Conservation (phyloP, 1,140 invertebrate species). For the Ruditapes philippinarum region DNA sequence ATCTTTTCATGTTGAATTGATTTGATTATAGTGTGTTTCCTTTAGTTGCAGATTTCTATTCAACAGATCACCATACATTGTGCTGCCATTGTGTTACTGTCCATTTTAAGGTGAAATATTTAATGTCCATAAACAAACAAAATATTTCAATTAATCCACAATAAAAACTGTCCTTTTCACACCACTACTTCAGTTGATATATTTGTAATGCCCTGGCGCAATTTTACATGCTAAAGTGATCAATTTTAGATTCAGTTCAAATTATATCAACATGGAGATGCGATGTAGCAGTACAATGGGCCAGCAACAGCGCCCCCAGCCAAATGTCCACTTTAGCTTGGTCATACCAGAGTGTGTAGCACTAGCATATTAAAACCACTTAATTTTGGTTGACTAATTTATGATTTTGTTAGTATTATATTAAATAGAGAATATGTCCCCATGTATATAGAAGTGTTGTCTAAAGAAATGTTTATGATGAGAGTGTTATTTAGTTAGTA, state of each 20-base stretch:
- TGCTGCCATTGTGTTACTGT: not conserved
- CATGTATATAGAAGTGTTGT: too few species aligned
- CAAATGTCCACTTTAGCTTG: not conserved
- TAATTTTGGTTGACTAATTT: too few species aligned
- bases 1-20: not conserved
- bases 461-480: too few species aligned
- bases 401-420: too few species aligned
- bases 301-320: not conserved
- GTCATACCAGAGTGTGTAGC: not conserved
- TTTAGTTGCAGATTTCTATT: not conserved
- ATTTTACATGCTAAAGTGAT: conserved; percentile 11
- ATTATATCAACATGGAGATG: conserved; percentile 19
- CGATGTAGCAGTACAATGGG: not conserved
- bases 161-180: conserved; percentile 23
- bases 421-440: too few species aligned
- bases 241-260: conserved; percentile 16
- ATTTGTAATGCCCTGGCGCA: not conserved
- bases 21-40: not conserved
- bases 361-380: too few species aligned
- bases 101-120: not conserved
- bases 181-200: not conserved
- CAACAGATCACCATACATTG: conserved; percentile 4
- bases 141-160: conserved; percentile 16
- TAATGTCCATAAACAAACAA: conserved; percentile 20
- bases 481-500: too few species aligned